Conservation (phyloP, 2,797 vertebrate species). For the Buphagus erythrorhynchus region DNA sequence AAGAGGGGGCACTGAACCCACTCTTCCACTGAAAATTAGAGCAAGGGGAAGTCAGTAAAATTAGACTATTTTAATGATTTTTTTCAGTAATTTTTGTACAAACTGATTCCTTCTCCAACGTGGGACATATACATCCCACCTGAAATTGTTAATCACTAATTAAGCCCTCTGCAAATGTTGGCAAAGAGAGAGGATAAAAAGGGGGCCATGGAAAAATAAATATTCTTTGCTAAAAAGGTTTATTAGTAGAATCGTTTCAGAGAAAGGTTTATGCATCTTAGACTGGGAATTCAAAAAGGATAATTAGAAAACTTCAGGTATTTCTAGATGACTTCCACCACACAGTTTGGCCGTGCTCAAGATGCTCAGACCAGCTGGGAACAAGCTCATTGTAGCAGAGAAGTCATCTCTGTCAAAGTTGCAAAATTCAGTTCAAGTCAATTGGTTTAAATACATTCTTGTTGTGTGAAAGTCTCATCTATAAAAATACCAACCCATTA, state of each 20-base stretch:
- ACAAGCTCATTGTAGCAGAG: not conserved
- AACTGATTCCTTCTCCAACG: not conserved
- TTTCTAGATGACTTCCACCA: not conserved
- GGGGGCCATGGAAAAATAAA: not conserved
- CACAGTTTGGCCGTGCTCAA: not conserved
- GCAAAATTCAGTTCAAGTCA: not conserved
- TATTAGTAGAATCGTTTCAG: not conserved
- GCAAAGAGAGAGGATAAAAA: not conserved
- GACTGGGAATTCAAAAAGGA: not conserved
- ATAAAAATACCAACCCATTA: not conserved
- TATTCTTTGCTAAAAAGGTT: not conserved
- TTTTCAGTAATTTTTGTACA: not conserved
- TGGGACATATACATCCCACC: not conserved
- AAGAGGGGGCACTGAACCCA: not conserved
- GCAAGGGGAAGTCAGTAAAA: not conserved
- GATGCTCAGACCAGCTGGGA: not conserved
- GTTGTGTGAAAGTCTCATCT: not conserved
- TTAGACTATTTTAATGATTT: not conserved
- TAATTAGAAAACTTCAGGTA: not conserved
- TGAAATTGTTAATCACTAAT: not conserved
- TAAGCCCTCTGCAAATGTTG: not conserved
- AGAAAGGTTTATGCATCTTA: not conserved
- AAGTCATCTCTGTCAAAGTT: not conserved
- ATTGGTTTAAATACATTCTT: not conserved
- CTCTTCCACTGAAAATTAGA: not conserved